A percentile compares a stretch with the other conserved stretches of the same genome.
phyloP scores from a whole-genome alignment of 2,113 vertebrate species.

The Hippolais icterina region DNA sequence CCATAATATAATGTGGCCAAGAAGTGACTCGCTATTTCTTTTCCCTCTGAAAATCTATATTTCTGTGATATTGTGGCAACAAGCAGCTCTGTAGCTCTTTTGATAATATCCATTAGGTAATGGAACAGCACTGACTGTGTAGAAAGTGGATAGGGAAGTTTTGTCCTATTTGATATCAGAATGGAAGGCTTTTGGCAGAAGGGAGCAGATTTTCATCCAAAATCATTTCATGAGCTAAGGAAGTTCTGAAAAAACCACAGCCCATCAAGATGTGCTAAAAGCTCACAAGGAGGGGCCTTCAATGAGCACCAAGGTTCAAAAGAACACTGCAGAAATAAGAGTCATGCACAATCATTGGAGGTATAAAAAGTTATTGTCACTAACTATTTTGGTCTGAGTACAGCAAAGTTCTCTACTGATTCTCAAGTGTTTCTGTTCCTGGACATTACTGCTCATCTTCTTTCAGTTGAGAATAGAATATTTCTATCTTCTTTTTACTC shows the following conservation, averaged over 20 bases:
- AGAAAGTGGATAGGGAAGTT: background rate
- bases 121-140: background rate
- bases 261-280: background rate
- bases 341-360: background rate
- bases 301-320: background rate
- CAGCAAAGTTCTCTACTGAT: background rate
- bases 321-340: background rate
- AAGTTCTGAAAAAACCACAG: background rate
- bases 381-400: background rate
- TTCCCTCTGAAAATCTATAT: background rate
- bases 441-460: background rate
- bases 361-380: background rate
- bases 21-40: background rate
- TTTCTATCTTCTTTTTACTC: background rate
- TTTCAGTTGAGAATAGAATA: background rate
- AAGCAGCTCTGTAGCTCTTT: background rate
- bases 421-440: background rate
- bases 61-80: background rate
- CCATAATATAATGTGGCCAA: background rate
- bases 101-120: background rate
- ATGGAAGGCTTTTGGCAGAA: background rate
- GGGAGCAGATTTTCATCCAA: background rate
- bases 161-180: background rate
- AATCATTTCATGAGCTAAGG: background rate
- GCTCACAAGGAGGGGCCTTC: background rate